These are phyloP conservation scores for Stictocephala bisonia DNA, from an alignment of 2,888 invertebrate species.

Conservation along the genomic window DNA sequence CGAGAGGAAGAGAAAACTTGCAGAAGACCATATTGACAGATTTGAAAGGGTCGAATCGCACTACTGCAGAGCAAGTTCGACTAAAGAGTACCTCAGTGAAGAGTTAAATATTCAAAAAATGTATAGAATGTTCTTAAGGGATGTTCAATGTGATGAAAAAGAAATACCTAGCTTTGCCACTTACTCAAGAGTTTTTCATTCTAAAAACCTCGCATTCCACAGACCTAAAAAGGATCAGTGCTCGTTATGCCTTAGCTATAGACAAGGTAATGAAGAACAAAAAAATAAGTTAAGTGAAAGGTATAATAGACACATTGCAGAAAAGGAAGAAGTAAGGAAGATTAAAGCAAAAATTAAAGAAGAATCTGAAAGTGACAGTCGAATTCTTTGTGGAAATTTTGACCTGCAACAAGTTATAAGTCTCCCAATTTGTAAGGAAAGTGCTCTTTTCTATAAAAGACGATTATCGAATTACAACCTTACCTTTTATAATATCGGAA, in stretches of 20 bases:
- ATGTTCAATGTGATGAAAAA: background rate
- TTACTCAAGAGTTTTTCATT: constrained; percentile 4
- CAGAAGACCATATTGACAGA: constrained; percentile 6
- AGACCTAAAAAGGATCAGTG: constrained; percentile 47
- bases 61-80: constrained; percentile 16
- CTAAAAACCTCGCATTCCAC: constrained; percentile 38
- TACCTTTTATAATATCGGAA: constrained; percentile 31
- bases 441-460: constrained; percentile 41
- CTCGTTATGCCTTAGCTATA: constrained; percentile 41
- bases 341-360: constrained; percentile 6
- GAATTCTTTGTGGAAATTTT: background rate
- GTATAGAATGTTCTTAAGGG: background rate
- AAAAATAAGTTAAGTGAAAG: constrained; percentile 26
- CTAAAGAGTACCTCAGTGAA: constrained; percentile 5
- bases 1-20: background rate
- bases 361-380: background rate
- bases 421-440: constrained; percentile 32
- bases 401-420: constrained; percentile 37
- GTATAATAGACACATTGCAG: constrained; percentile 45
- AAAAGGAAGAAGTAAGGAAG: constrained; percentile 48
- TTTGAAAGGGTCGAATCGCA: constrained; percentile 21
- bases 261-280: constrained; percentile 38
- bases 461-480: constrained; percentile 34
- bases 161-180: background rate
- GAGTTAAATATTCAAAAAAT: constrained; percentile 8